These are phyloP conservation scores for Daphoenositta chrysoptera DNA, from an alignment of 2,113 vertebrate genomes.

Conservation along the genomic window DNA sequence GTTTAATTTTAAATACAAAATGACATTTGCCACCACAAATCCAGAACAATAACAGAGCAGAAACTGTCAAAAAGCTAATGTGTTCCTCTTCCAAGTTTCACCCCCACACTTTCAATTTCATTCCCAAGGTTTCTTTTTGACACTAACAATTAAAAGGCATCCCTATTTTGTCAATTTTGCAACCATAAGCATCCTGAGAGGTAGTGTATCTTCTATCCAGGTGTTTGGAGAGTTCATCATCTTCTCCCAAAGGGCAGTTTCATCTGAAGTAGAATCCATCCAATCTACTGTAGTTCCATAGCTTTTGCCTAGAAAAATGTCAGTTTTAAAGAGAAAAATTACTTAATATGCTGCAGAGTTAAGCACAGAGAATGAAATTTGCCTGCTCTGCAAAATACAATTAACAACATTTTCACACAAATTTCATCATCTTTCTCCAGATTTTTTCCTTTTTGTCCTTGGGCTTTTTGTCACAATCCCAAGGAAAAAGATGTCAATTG, in stretches of 20 bases:
- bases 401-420: neutral
- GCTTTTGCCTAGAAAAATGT: slow-evolving; percentile 80
- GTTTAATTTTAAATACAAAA: neutral
- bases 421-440: neutral
- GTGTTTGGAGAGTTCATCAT: slow-evolving; percentile 83
- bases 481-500: neutral
- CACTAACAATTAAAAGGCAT: neutral
- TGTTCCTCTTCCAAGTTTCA: neutral
- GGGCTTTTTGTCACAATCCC: neutral
- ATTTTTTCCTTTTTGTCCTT: neutral
- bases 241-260: slow-evolving; percentile 84
- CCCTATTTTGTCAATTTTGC: slow-evolving; percentile 80
- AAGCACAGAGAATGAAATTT: neutral
- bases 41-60: neutral
- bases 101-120: neutral
- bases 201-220: slow-evolving; percentile 87
- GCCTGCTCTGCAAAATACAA: neutral
- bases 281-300: slow-evolving; percentile 85
- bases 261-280: slow-evolving; percentile 90
- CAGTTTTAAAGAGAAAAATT: neutral
- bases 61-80: neutral
- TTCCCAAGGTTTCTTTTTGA: neutral
- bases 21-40: neutral
- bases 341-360: neutral
- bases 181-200: slow-evolving; percentile 86